These are phyloP conservation scores for Doris montereyensis DNA, from an alignment of 2,888 invertebrate genomes.

Conservation along the genomic window DNA sequence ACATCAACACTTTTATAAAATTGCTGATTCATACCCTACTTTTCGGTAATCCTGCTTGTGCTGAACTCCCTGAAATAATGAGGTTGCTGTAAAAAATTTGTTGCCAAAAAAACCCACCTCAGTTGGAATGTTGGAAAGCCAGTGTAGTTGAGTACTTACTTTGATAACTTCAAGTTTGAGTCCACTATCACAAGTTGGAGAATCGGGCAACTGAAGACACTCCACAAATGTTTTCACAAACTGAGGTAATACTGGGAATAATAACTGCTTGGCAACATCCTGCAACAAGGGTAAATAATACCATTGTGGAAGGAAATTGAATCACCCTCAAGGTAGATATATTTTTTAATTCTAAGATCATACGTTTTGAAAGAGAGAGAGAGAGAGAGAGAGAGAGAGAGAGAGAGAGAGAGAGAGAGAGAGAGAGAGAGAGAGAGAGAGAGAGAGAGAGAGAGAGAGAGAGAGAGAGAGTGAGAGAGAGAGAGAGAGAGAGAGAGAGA, in stretches of 20 bases:
- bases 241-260: constrained; percentile 80
- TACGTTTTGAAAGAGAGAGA: too few species aligned
- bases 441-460: background rate
- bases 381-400: background rate
- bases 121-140: too few species aligned
- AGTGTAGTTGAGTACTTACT: constrained; percentile 59
- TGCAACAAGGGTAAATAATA: constrained; percentile 37
- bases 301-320: background rate
- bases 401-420: background rate
- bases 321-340: too few species aligned
- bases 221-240: constrained; percentile 79
- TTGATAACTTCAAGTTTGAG: constrained; percentile 80
- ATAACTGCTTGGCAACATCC: constrained; percentile 75
- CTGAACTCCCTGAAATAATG: too few species aligned
- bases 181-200: constrained; percentile 77
- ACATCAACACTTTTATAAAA: too few species aligned
- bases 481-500: background rate
- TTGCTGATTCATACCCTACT: too few species aligned
- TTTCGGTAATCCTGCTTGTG: too few species aligned
- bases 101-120: too few species aligned
- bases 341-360: too few species aligned
- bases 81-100: too few species aligned
- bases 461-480: background rate
- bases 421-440: background rate
- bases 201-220: constrained; percentile 77